Evolutionary conservation across 2,113 vertebrate genomes (phyloP).

Genomic region (Paralichthys olivaceus): DNA sequence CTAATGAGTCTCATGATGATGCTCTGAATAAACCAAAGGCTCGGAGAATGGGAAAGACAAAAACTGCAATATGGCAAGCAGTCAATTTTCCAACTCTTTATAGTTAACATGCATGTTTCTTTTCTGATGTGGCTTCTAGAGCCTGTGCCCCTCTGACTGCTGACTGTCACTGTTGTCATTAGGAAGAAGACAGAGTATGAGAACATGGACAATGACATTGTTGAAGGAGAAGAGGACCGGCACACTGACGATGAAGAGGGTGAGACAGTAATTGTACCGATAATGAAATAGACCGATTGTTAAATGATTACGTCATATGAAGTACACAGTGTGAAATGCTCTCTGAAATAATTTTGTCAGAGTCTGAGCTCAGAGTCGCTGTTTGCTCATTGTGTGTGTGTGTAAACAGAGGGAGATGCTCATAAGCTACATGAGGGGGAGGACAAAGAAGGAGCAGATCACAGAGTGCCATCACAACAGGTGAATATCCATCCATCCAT

Average conservation of each 20-base stretch:
- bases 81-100: too few species aligned
- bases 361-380: not conserved
- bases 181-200: constrained; percentile 88
- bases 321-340: too few species aligned
- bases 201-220: constrained; percentile 87
- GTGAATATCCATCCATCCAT: constrained; percentile 44
- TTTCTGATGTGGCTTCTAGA: not conserved
- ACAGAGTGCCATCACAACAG: constrained; percentile 63
- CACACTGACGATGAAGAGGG: constrained; percentile 86
- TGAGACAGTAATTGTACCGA: constrained; percentile 44
- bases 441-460: constrained; percentile 54
- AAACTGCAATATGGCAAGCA: too few species aligned
- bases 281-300: not conserved
- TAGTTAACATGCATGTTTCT: not conserved
- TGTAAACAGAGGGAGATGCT: constrained; percentile 64
- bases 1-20: too few species aligned
- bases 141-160: not conserved
- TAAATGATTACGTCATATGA: not conserved
- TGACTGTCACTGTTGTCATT: not conserved
- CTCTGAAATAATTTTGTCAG: not conserved
- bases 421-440: constrained; percentile 66
- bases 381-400: constrained; percentile 18
- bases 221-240: constrained; percentile 86
- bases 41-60: too few species aligned
- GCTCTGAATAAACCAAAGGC: too few species aligned